Conservation (phyloP, 2,888 invertebrate species). For the Idaea biselata region DNA sequence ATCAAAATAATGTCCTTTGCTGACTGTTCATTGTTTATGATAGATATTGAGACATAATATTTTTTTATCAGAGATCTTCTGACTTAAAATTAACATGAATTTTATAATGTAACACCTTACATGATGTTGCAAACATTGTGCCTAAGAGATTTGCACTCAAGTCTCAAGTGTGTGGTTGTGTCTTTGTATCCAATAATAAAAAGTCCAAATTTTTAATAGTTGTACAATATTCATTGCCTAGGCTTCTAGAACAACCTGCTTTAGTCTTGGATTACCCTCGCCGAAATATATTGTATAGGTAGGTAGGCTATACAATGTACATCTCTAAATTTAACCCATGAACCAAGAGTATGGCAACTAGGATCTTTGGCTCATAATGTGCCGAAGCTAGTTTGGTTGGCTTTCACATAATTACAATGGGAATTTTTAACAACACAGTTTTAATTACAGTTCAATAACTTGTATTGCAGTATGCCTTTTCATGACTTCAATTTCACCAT, state of each 20-base stretch:
- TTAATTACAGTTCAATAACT: constrained; percentile 35
- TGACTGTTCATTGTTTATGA: background rate
- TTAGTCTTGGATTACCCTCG: too few relatives aligned
- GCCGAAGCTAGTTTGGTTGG: background rate
- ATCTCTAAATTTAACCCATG: background rate
- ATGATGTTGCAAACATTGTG: background rate
- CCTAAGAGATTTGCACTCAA: too few relatives aligned
- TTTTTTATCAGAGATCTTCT: background rate
- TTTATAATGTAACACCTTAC: background rate
- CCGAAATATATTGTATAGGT: background rate
- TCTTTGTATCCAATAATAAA: background rate
- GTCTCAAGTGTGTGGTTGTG: background rate
- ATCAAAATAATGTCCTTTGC: too few relatives aligned
- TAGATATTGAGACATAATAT: background rate
- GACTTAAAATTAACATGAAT: background rate
- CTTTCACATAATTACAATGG: background rate
- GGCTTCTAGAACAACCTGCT: too few relatives aligned
- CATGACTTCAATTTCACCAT: constrained; percentile 48
- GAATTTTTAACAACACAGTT: constrained; percentile 17
- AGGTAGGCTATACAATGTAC: background rate
- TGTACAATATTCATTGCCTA: background rate
- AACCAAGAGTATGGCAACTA: background rate
- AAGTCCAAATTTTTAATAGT: background rate
- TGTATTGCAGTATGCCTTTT: constrained; percentile 56
- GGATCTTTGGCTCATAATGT: background rate